Conservation (phyloP, 2,113 vertebrate genomes). For the Centrocercus urophasianus region DNA sequence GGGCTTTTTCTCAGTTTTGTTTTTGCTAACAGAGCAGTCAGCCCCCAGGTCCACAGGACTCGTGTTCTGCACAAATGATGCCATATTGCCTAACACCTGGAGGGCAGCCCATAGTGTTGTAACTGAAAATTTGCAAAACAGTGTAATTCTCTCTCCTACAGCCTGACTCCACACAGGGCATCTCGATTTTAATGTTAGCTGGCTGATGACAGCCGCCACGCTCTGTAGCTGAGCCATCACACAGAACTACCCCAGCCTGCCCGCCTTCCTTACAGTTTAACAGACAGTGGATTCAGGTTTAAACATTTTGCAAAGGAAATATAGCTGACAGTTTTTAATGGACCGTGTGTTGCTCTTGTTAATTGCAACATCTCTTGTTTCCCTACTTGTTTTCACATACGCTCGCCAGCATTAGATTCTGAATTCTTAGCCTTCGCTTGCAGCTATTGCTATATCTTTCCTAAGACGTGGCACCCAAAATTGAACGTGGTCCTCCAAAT, state of each 20-base stretch:
- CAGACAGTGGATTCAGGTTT: not conserved
- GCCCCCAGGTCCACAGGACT: not conserved
- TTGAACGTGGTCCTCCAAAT: conserved; percentile 25
- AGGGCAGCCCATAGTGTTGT: not conserved
- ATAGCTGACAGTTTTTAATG: not conserved
- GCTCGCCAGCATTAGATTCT: not conserved
- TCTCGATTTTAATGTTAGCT: not conserved
- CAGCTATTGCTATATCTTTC: conserved; percentile 3
- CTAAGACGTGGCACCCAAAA: conserved; percentile 15
- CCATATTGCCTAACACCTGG: not conserved
- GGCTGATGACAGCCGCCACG: not conserved
- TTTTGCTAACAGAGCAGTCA: not conserved
- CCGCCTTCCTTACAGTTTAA: not conserved
- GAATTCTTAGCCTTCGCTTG: conserved; percentile 2
- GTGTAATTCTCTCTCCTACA: not conserved
- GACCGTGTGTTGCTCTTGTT: not conserved
- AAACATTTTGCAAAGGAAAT: not conserved
- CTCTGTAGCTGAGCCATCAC: not conserved
- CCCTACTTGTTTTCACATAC: not conserved
- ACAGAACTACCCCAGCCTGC: not conserved
- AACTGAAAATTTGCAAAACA: not conserved
- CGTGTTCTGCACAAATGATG: not conserved
- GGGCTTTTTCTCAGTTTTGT: not conserved
- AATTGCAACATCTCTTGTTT: not conserved
- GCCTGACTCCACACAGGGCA: not conserved